These are phyloP conservation scores for Drosophila histrio DNA, from an alignment of 2,888 invertebrate species.

Conservation along the genomic window DNA sequence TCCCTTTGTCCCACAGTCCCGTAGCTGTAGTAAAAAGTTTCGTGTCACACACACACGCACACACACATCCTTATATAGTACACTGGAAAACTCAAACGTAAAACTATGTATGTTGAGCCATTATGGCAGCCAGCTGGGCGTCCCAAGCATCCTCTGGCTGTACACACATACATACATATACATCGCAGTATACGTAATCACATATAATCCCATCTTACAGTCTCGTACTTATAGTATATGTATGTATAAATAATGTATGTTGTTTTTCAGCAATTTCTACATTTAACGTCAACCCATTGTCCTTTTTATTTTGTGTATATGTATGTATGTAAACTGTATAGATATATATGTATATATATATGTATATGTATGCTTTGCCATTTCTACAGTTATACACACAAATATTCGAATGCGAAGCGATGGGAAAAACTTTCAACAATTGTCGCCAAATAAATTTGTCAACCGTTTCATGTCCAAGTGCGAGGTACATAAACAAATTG, in stretches of 20 bases:
- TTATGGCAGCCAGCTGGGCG: constrained; percentile 67
- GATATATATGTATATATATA: constrained; percentile 21
- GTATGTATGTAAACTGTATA: neutral
- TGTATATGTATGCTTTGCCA: constrained; percentile 61
- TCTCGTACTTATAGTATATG: neutral
- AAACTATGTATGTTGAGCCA: constrained; percentile 53
- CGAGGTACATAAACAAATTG: constrained; percentile 5
- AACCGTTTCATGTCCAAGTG: constrained; percentile 9
- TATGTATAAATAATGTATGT: constrained; percentile 31
- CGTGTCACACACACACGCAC: constrained; percentile 1
- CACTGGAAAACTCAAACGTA: constrained; percentile 47
- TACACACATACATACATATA: neutral
- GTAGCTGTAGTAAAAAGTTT: neutral
- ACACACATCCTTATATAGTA: constrained; percentile 15
- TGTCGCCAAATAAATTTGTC: constrained; percentile 29
- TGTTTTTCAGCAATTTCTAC: constrained; percentile 7
- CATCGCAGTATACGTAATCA: constrained; percentile 43
- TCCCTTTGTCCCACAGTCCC: neutral
- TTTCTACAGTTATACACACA: constrained; percentile 82
- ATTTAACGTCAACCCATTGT: constrained; percentile 4
- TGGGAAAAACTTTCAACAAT: constrained; percentile 47
- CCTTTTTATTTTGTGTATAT: constrained; percentile 29
- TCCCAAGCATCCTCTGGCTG: constrained; percentile 16
- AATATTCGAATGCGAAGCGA: constrained; percentile 38
- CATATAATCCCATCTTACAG: constrained; percentile 61